phyloP scores from a whole-genome alignment of 2,113 vertebrate genomes.

The Drymodes brunneopygia region DNA sequence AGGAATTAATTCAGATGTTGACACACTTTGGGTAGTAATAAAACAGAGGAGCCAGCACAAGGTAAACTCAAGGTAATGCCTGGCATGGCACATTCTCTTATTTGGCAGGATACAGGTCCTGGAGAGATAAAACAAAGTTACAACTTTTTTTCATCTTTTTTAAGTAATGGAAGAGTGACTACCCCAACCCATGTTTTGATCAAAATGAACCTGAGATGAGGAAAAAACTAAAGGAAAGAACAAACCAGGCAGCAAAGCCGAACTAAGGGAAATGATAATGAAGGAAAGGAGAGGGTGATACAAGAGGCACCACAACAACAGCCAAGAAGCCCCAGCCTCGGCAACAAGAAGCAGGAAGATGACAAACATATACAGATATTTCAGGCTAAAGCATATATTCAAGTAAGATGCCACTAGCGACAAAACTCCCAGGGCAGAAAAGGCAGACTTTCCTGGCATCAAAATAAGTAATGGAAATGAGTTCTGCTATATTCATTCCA shows the following conservation, averaged over 20 bases:
- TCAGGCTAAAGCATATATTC: background rate
- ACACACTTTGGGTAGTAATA: background rate
- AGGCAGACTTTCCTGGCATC: background rate
- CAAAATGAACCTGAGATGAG: background rate
- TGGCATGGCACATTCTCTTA: background rate
- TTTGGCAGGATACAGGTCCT: background rate
- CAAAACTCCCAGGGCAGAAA: background rate
- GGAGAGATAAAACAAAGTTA: background rate
- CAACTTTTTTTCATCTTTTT: background rate
- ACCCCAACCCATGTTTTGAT: background rate
- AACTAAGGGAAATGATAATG: background rate
- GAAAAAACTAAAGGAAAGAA: background rate
- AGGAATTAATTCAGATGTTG: background rate
- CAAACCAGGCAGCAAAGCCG: background rate
- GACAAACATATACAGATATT: background rate
- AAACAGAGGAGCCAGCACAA: background rate
- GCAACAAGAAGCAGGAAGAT: background rate
- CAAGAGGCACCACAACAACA: background rate
- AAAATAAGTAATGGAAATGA: background rate
- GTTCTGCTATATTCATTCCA: background rate
- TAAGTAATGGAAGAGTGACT: background rate
- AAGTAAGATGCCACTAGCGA: background rate
- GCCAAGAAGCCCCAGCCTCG: background rate
- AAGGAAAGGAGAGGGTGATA: background rate
- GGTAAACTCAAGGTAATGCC: background rate